These are phyloP conservation scores for Neoarius graeffei DNA, from an alignment of 2,113 vertebrate species.

Conservation along the genomic window DNA sequence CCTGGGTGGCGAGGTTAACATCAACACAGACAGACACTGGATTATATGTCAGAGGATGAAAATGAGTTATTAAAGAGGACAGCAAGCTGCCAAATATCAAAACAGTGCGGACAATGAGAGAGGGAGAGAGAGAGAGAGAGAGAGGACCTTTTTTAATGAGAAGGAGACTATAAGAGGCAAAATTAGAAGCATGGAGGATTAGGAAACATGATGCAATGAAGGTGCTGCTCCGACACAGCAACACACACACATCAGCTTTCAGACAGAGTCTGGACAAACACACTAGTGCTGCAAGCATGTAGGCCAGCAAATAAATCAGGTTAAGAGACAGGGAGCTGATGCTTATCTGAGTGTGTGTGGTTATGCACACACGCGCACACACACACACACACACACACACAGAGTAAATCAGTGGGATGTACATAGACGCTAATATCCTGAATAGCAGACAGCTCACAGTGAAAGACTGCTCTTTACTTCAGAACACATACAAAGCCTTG, in stretches of 20 bases:
- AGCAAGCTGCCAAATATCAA: not conserved
- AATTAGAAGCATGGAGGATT: slow-evolving; percentile 4
- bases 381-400: slow-evolving; percentile 24
- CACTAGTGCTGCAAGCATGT: slow-evolving; percentile 23
- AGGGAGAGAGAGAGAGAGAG: not conserved
- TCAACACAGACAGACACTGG: not conserved
- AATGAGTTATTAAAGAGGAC: slow-evolving; percentile 4
- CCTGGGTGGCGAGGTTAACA: slow-evolving; percentile 38
- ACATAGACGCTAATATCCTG: slow-evolving; percentile 18
- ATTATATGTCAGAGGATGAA: slow-evolving; percentile 26
- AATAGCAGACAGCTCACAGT: slow-evolving; percentile 30
- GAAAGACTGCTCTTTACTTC: slow-evolving; percentile 24
- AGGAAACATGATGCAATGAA: not conserved
- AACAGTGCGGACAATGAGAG: not conserved
- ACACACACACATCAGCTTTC: not conserved
- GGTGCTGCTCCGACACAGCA: not conserved
- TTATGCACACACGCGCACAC: not conserved
- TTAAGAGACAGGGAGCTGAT: slow-evolving; percentile 29
- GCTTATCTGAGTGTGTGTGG: slow-evolving; percentile 26
- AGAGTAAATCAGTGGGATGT: slow-evolving; percentile 26
- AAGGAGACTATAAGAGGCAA: not conserved
- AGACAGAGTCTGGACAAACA: slow-evolving; percentile 40
- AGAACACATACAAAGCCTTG: slow-evolving; percentile 6
- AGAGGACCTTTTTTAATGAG: not conserved
- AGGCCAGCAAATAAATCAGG: slow-evolving; percentile 31